These are phyloP conservation scores for Esox niger DNA, from an alignment of 2,113 vertebrate species.

Conservation along the genomic window DNA sequence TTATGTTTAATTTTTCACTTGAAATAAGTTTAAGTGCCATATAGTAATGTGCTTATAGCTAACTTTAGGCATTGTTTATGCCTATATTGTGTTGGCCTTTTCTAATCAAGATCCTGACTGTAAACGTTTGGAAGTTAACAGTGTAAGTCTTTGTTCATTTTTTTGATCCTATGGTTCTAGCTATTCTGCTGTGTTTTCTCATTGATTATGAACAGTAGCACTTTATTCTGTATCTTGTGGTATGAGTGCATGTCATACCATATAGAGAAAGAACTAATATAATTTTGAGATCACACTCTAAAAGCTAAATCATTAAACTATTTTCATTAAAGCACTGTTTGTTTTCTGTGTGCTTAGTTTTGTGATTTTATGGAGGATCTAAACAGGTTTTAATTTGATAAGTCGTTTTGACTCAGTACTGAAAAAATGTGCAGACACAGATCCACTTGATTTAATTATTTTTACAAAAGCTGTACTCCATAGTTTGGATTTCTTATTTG, in stretches of 20 bases:
- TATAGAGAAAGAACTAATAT: conserved; percentile 22
- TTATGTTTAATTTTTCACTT: conserved; percentile 19
- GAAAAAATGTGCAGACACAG: no score
- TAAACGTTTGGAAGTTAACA: conserved; percentile 10
- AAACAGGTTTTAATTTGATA: no score
- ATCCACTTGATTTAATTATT: no score
- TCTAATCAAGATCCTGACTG: conserved; percentile 10
- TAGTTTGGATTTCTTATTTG: no score
- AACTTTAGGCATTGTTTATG: conserved; percentile 6
- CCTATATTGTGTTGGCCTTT: conserved; percentile 6
- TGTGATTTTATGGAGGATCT: not conserved
- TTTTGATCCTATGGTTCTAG: conserved; percentile 40
- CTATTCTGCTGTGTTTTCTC: conserved; percentile 26
- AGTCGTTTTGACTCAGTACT: no score
- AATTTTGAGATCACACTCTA: conserved; percentile 32
- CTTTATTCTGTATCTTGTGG: conserved; percentile 48
- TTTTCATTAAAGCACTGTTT: conserved; percentile 49
- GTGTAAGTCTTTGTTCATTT: conserved; percentile 26
- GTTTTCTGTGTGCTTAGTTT: not conserved
- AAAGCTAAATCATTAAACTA: conserved; percentile 47
- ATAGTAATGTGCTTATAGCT: conserved; percentile 8
- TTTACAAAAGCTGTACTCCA: no score
- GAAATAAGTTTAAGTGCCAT: conserved; percentile 32
- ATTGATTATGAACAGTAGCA: conserved; percentile 37
- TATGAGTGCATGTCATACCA: conserved; percentile 35